Base-by-base conservation (phyloP, 1,140 invertebrate genomes). In the Cylas formicarius region DNA sequence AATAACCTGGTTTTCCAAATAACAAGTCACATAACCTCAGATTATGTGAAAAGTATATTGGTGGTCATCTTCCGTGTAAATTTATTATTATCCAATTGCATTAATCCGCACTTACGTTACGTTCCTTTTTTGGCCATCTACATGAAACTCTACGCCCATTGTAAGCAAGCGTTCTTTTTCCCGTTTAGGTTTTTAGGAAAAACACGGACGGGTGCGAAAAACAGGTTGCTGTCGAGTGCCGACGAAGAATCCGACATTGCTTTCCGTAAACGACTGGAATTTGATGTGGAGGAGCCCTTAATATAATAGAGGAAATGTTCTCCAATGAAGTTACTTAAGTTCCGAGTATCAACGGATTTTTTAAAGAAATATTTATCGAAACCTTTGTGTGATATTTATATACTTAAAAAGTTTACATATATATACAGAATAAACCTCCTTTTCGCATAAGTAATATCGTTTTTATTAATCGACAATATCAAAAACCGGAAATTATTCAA, bases 111-210 rank as follows among this genome's bases (percentile, higher is more conserved):
- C n/a, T n/a, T n/a, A n/a, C n/a, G n/a, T n/a, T n/a, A n/a, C n/a
- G n/a, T n/a, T n/a, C n/a, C n/a, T n/a, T n/a, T n/a, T n/a, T n/a
- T n/a, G n/a, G n/a, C n/a, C n/a, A n/a, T n/a, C n/a, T n/a, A n/a
- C n/a, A n/a, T n/a, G n/a, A n/a, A n/a, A n/a, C n/a, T n/a, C n/a
- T n/a, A n/a, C n/a, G n/a, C n/a, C n/a, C n/a, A n/a, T n/a, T 34
- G 32, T 8, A 3, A 31, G 28, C 17, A n/a, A 31, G 28, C 6
- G 11, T 17, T 20, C 14, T 19, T 29, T 19, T 44, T 44, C 19
- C 20, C 10, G 18, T 31, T 10, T 46, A 48, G 45, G 28, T 48
- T 48, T 14, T 26, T 48, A 4, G 45, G 45, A 7, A 48, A 48
- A 41, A 36, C 14, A 14, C 27, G 18, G 14, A 24, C 45, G 7